Evolutionary conservation across 1,140 invertebrate genomes (phyloP).

Genomic region (Rhyacophila brunnea): DNA sequence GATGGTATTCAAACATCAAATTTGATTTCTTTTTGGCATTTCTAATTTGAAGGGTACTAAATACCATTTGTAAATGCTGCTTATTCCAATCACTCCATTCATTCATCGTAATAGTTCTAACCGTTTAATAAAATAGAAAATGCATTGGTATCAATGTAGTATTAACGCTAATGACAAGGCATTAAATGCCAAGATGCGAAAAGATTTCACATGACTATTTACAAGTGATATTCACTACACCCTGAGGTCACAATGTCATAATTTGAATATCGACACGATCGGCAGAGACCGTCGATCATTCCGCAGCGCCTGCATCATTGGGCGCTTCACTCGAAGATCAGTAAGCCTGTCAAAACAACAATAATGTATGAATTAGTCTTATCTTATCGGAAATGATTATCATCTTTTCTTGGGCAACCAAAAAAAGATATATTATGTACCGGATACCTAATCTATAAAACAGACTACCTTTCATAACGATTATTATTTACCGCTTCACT

Average conservation of each 20-base stretch:
- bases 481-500: too few species aligned
- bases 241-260: neutral
- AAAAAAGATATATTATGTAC: too few species aligned
- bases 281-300: neutral
- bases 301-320: neutral
- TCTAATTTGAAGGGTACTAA: too few species aligned
- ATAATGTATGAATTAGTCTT: neutral
- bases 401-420: too few species aligned
- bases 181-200: slow-evolving; percentile 9
- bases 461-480: too few species aligned
- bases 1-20: too few species aligned
- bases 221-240: neutral
- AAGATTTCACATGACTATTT: neutral
- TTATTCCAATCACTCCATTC: too few species aligned
- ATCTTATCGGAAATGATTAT: neutral
- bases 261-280: neutral
- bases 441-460: too few species aligned
- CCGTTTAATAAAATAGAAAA: slow-evolving; percentile 12
- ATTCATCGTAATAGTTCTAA: too few species aligned
- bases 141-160: slow-evolving; percentile 18
- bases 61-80: too few species aligned
- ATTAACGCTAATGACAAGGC: slow-evolving; percentile 14
- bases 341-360: slow-evolving; percentile 18
- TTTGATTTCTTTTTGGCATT: too few species aligned
- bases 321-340: slow-evolving; percentile 15